These are phyloP conservation scores for Chelidonichthys spinosus DNA, from an alignment of 2,797 vertebrate species.

Conservation along the genomic window DNA sequence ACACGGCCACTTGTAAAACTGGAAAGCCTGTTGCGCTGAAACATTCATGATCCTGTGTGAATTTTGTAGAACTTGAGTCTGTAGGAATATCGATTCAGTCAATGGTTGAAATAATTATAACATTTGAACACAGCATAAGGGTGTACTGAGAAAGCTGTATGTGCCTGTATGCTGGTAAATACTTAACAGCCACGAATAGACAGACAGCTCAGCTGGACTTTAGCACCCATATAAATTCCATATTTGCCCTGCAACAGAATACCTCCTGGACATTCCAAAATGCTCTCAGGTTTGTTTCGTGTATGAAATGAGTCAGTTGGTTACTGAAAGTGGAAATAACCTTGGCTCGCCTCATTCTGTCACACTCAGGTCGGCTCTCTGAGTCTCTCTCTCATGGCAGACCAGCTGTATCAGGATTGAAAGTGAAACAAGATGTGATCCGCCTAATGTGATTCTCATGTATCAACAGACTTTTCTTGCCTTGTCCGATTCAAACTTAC, in stretches of 20 bases:
- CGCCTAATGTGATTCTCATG: slow-evolving; percentile 55
- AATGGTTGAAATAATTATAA: too few relatives aligned
- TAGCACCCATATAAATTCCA: slow-evolving; percentile 59
- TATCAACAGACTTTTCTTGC: slow-evolving; percentile 37
- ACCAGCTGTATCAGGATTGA: slow-evolving; percentile 24
- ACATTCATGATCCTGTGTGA: too few relatives aligned
- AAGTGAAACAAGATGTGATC: slow-evolving; percentile 56
- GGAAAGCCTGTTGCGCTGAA: too few relatives aligned
- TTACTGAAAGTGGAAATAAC: slow-evolving; percentile 37
- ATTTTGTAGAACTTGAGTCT: too few relatives aligned
- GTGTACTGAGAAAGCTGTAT: background rate
- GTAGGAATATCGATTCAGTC: too few relatives aligned
- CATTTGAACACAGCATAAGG: too few relatives aligned
- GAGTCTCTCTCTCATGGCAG: background rate
- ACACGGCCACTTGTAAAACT: too few relatives aligned
- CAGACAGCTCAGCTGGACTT: slow-evolving; percentile 64
- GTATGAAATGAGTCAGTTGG: slow-evolving; percentile 11
- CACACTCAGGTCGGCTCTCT: slow-evolving; percentile 9
- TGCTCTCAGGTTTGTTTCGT: slow-evolving; percentile 9
- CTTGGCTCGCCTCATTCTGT: slow-evolving; percentile 18
- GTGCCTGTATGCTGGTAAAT: slow-evolving; percentile 34
- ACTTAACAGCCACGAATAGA: slow-evolving; percentile 58
- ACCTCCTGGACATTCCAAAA: slow-evolving; percentile 20
- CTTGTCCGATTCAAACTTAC: slow-evolving; percentile 47
- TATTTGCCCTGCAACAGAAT: slow-evolving; percentile 50